Percentiles rank a stretch among this genome's conserved stretches.
phyloP scores from a whole-genome alignment of 2,888 invertebrate genomes.

The Idaea aversata region DNA sequence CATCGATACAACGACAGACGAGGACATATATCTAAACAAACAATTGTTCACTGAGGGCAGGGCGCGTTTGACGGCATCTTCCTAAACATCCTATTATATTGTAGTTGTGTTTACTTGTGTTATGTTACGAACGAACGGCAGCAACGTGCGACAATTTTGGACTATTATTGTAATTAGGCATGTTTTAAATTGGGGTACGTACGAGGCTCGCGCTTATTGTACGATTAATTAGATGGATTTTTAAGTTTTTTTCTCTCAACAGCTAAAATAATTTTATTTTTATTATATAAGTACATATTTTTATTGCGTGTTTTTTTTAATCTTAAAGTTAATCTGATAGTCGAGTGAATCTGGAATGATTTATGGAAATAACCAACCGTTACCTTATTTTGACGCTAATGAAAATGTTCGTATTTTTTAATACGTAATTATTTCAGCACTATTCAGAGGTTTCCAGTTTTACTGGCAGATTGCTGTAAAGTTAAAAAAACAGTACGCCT shows the following conservation, averaged over 20 bases:
- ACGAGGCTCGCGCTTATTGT: background rate
- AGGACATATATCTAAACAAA: constrained; percentile 84
- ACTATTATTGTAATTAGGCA: background rate
- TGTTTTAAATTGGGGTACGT: background rate
- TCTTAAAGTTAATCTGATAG: background rate
- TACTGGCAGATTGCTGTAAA: background rate
- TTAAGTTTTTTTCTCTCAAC: background rate
- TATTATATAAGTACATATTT: background rate
- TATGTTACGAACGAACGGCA: background rate
- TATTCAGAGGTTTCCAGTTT: background rate
- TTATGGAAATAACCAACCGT: background rate
- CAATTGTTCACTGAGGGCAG: constrained; percentile 82
- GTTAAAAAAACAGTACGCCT: background rate
- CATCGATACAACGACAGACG: constrained; percentile 84
- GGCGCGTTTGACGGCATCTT: constrained; percentile 65
- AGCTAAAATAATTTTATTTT: background rate
- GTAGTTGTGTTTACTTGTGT: background rate
- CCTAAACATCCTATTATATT: constrained; percentile 17
- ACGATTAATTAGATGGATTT: background rate
- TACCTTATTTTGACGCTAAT: background rate
- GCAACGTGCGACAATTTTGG: background rate
- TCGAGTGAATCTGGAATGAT: background rate
- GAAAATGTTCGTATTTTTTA: background rate
- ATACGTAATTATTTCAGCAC: background rate
- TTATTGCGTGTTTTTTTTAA: background rate